Evolutionary conservation across 2,113 vertebrate species (phyloP).

Genomic region (Anser cygnoides): DNA sequence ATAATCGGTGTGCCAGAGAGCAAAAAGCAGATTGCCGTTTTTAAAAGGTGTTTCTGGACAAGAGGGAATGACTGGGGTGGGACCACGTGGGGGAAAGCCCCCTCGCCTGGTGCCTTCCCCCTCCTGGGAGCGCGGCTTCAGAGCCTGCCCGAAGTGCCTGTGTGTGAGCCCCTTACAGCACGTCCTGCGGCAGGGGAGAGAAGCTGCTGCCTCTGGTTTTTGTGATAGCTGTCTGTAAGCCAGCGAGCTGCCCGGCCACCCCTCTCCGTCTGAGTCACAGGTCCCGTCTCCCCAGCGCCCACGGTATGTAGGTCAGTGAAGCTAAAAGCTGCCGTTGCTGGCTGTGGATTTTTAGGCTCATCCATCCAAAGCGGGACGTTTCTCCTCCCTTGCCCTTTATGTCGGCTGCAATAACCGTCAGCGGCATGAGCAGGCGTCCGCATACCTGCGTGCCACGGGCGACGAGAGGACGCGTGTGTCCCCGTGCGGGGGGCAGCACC

Average conservation of each 20-base stretch:
- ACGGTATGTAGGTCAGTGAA: constrained; percentile 46
- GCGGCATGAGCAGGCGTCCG: not conserved
- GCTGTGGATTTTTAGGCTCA: constrained; percentile 38
- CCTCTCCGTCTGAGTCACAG: not conserved
- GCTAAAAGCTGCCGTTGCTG: constrained; percentile 28
- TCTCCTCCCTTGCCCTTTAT: constrained; percentile 49
- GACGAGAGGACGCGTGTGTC: not conserved
- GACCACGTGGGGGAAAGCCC: not conserved
- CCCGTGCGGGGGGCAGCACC: fast-evolving
- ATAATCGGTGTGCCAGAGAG: not conserved
- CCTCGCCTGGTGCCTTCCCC: not conserved
- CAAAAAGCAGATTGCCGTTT: not conserved
- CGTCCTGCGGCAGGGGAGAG: not conserved
- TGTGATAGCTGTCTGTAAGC: not conserved
- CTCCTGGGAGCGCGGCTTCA: not conserved
- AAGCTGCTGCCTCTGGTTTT: not conserved
- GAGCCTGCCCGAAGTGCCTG: fast-evolving
- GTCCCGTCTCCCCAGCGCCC: constrained; percentile 16
- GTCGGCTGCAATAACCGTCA: constrained; percentile 33
- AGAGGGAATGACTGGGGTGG: not conserved
- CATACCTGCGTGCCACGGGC: fast-evolving
- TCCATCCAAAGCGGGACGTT: constrained; percentile 32
- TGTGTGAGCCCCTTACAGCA: not conserved
- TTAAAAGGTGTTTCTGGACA: not conserved
- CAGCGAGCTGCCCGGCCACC: not conserved